phyloP scores from a whole-genome alignment of 2,888 invertebrate species.

The Poecilus cupreus region DNA sequence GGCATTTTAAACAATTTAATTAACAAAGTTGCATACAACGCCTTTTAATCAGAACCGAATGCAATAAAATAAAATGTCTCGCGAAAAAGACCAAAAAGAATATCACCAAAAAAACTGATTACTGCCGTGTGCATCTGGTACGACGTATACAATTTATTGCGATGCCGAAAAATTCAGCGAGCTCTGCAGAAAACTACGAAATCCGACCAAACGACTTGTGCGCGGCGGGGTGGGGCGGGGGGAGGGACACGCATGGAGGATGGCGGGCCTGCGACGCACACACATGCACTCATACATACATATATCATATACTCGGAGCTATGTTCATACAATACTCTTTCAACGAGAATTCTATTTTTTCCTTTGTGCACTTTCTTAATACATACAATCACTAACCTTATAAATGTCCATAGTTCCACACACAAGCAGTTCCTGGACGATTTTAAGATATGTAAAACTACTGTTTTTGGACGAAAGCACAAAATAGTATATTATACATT shows the following conservation, averaged over 20 bases:
- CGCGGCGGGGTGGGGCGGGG: slow-evolving; percentile 65
- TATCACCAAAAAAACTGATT: slow-evolving; percentile 53
- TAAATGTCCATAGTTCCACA: too few species aligned
- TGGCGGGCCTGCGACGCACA: neutral
- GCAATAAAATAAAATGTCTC: slow-evolving; percentile 34
- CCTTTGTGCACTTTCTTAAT: too few species aligned
- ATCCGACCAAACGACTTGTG: slow-evolving; percentile 60
- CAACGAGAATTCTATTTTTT: neutral
- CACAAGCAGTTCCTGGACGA: too few species aligned
- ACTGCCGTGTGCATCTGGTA: slow-evolving; percentile 55
- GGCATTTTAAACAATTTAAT: slow-evolving; percentile 57
- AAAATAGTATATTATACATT: too few species aligned
- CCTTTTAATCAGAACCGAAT: slow-evolving; percentile 51
- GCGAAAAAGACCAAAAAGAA: slow-evolving; percentile 25
- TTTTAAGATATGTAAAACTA: too few species aligned
- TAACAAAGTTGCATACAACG: slow-evolving; percentile 54
- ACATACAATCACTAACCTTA: too few species aligned
- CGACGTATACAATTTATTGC: slow-evolving; percentile 69
- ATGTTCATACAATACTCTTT: too few species aligned
- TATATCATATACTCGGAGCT: too few species aligned
- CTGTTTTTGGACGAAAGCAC: too few species aligned
- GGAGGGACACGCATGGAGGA: slow-evolving; percentile 63
- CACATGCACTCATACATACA: neutral
- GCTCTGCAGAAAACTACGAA: slow-evolving; percentile 68
- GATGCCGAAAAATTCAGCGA: slow-evolving; percentile 68